Evolutionary conservation across 1,140 invertebrate genomes (phyloP), one percentile per base, ranked within the genome.

Genomic region (Epicauta chinensis): DNA sequence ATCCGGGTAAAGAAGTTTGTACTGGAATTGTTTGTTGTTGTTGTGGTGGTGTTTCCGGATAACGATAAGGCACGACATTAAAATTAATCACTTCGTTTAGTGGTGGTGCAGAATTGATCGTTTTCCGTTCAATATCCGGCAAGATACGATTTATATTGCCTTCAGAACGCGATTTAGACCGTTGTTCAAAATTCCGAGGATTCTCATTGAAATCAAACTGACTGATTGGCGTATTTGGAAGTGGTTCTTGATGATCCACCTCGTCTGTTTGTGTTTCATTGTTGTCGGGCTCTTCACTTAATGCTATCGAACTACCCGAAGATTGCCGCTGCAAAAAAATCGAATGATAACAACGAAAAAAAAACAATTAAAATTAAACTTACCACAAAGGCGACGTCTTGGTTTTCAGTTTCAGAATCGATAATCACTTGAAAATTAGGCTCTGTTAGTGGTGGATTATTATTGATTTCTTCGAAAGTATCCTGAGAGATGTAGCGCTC

Each of bases 101-200:
- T 1, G 60, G 40, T 32, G 67, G 67, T 2, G 67, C 67, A 5
- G 66, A 68, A 36, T 55, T 65, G 2, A 58, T 36, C 23, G 35
- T 64, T 47, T 67, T 66, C 16, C 67, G 1, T 34, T 13, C 16
- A 31, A 63, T 63, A 41, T 61, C 56, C 0, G 61, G 61, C 15
- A 63, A 37, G 42, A 58, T 54, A 23, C 38, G 58, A 17, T 56
- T 53, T 9, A 59, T 35, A 31, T 51, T 34, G 2, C 15, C 36
- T 45, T 53, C 57, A 7, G 57, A 49, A 14, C 53, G 51, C 6
- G 53, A 59, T 32, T 55, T 42, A 6, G 48, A 42, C 13, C 40
- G 37, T 3, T 51, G 50, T 29, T 55, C 55, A 2, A 51, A 40
- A 32, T 54, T 56, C 3, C 36, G 42, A 29, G 16, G 47, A 35